Evolutionary conservation across 1,140 invertebrate genomes (phyloP).

Genomic region (Zeugodacus cucurbitae): DNA sequence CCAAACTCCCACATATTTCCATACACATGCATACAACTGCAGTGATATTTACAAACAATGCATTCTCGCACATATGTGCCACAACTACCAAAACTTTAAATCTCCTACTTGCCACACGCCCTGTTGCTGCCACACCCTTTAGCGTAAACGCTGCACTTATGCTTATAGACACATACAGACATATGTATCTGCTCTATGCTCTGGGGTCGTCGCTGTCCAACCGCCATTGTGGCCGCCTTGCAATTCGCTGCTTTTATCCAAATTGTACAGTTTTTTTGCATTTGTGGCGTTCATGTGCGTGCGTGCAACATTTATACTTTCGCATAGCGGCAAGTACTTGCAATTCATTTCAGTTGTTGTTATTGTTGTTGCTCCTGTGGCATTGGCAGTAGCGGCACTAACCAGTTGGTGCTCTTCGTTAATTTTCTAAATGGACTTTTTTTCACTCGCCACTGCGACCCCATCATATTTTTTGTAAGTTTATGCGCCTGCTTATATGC

Average conservation of each 20-base stretch:
- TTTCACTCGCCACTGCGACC: background rate
- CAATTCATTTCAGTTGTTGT: background rate
- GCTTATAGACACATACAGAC: background rate
- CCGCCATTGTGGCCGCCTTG: background rate
- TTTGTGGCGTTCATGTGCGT: background rate
- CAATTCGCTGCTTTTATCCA: background rate
- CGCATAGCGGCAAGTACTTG: background rate
- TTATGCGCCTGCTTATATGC: conserved; percentile 4
- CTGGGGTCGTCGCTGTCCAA: background rate
- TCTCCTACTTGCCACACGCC: background rate
- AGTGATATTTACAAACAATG: background rate
- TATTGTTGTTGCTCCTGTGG: background rate
- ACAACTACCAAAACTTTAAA: background rate
- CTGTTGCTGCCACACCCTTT: background rate
- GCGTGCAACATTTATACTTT: background rate
- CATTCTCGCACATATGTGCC: background rate
- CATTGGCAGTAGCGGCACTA: background rate
- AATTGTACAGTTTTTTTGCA: background rate
- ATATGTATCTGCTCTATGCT: background rate
- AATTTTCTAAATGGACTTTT: conserved; percentile 40
- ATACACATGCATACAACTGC: background rate
- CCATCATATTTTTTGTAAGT: background rate
- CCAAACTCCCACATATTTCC: background rate
- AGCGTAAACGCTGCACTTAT: background rate
- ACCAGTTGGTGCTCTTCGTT: conserved; percentile 26